These are phyloP conservation scores for Calypte anna DNA, from an alignment of 2,113 vertebrate genomes.

Conservation along the genomic window DNA sequence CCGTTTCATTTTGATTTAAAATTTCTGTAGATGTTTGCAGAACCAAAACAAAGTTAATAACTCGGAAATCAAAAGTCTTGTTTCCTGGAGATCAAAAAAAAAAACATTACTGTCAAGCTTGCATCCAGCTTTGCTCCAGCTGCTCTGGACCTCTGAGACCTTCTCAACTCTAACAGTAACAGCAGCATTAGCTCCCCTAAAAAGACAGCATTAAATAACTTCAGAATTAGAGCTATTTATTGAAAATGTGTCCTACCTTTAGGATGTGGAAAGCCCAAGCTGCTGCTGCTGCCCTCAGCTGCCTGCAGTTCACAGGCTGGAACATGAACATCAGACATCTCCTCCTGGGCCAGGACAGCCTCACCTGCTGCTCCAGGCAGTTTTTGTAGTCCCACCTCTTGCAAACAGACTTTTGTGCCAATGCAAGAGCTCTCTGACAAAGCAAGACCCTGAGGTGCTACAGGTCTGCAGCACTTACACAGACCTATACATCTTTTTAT, in stretches of 20 bases:
- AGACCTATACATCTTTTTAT: background rate
- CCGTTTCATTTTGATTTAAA: background rate
- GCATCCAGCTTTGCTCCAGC: background rate
- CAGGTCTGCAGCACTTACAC: background rate
- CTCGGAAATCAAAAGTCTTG: background rate
- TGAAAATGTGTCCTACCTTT: background rate
- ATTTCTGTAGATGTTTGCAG: rapidly evolving
- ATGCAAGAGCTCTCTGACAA: background rate
- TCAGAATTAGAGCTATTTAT: background rate
- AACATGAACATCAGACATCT: background rate
- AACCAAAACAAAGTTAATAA: background rate
- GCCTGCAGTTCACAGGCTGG: background rate
- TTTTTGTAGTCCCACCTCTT: background rate
- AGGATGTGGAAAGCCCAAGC: background rate
- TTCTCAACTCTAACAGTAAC: background rate
- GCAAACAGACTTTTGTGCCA: background rate
- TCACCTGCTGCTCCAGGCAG: background rate
- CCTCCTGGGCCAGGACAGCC: background rate
- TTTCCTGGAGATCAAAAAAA: background rate
- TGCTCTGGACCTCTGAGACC: background rate
- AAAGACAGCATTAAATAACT: background rate
- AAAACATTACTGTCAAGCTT: rapidly evolving
- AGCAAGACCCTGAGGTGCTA: background rate
- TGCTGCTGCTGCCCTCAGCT: background rate
- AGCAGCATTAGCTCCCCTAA: background rate